Percentiles rank a stretch among this genome's conserved stretches.
Evolutionary conservation across 2,797 vertebrate species (phyloP).

Genomic region (Euphonia xanthogaster): DNA sequence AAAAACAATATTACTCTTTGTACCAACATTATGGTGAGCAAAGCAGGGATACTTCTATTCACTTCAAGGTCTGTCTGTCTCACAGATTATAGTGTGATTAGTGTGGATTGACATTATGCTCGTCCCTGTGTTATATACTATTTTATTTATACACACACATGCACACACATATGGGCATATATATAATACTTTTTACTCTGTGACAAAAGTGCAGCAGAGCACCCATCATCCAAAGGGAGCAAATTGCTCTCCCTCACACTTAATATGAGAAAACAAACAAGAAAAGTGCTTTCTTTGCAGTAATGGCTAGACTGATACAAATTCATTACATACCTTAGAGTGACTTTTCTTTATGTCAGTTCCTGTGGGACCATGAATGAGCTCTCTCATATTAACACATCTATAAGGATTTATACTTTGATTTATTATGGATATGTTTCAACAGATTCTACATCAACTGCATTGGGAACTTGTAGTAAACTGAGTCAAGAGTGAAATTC

Average conservation of each 20-base stretch:
- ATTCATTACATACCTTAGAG: neutral
- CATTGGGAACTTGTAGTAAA: neutral
- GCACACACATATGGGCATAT: too few species aligned
- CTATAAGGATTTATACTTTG: neutral
- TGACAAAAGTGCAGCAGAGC: neutral
- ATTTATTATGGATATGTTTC: neutral
- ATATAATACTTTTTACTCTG: neutral
- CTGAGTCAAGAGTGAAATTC: neutral
- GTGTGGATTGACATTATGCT: neutral
- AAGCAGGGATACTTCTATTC: neutral
- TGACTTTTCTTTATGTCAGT: neutral
- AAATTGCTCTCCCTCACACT: neutral
- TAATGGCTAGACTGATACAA: neutral
- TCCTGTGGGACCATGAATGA: neutral
- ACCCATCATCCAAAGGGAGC: neutral
- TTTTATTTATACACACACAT: neutral
- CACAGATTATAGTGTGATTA: neutral
- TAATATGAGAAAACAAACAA: neutral
- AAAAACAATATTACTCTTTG: neutral
- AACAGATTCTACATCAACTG: neutral
- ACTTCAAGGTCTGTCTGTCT: neutral
- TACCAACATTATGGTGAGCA: neutral
- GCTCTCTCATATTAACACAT: neutral
- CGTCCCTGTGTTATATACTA: accelerated
- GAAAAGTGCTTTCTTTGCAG: neutral